phyloP scores from a whole-genome alignment of 2,888 invertebrate genomes.

The Acrocera orbiculus region DNA sequence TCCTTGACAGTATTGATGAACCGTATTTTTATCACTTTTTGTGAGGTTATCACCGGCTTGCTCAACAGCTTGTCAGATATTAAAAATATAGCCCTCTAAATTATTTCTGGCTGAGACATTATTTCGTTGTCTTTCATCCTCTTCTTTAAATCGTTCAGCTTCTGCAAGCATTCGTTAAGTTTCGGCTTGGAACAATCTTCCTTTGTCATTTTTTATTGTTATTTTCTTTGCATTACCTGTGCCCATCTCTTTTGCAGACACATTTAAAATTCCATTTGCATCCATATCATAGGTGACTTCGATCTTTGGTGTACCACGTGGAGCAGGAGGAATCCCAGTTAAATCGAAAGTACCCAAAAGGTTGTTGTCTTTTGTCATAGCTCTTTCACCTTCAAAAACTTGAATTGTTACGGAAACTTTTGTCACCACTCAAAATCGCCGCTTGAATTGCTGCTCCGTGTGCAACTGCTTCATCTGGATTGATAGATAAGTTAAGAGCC shows the following conservation, averaged over 20 bases:
- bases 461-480: slow-evolving; percentile 67
- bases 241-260: slow-evolving; percentile 54
- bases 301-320: slow-evolving; percentile 69
- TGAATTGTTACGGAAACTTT: slow-evolving; percentile 54
- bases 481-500: too few species aligned
- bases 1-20: slow-evolving; percentile 42
- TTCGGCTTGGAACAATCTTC: slow-evolving; percentile 60
- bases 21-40: slow-evolving; percentile 51
- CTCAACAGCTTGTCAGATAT: slow-evolving; percentile 49
- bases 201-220: slow-evolving; percentile 68
- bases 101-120: slow-evolving; percentile 50
- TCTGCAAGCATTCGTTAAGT: slow-evolving; percentile 64
- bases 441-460: slow-evolving; percentile 62
- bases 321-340: slow-evolving; percentile 90
- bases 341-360: slow-evolving; percentile 89
- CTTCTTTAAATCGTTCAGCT: slow-evolving; percentile 53
- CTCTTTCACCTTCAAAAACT: slow-evolving; percentile 61
- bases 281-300: slow-evolving; percentile 71
- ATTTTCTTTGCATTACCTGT: slow-evolving; percentile 55
- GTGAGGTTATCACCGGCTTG: slow-evolving; percentile 43
- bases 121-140: slow-evolving; percentile 52
- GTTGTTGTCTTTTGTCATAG: slow-evolving; percentile 89
- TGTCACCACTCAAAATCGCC: slow-evolving; percentile 50
- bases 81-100: slow-evolving; percentile 49
- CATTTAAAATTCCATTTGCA: slow-evolving; percentile 89